Evolutionary conservation across 2,797 vertebrate species (phyloP).

Genomic region (Alauda arvensis): DNA sequence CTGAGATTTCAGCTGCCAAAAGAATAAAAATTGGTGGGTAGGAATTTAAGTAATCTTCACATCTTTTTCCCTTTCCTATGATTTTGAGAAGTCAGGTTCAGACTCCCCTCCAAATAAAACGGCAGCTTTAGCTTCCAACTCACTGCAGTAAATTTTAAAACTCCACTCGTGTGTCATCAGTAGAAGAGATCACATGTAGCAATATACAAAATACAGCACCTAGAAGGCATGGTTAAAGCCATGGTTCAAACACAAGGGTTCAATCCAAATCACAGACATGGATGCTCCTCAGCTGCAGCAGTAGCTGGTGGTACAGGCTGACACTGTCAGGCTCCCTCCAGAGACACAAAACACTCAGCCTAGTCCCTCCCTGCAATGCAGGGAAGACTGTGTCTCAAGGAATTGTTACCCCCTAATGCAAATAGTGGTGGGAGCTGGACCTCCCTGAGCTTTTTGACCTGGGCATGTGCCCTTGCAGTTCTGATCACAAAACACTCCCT

Average conservation of each 20-base stretch:
- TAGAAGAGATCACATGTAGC: not conserved
- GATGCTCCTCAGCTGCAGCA: not conserved
- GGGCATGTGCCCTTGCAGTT: not conserved
- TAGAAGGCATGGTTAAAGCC: not conserved
- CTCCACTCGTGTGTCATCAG: not conserved
- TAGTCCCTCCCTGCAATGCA: not conserved
- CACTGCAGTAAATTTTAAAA: not conserved
- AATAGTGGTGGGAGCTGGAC: accelerated
- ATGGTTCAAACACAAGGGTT: accelerated
- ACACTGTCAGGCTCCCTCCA: not conserved
- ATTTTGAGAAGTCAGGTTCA: not conserved
- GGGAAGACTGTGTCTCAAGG: not conserved
- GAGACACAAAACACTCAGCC: not conserved
- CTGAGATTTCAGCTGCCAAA: not conserved
- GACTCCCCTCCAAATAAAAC: not conserved
- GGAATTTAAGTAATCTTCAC: not conserved
- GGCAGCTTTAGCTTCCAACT: not conserved
- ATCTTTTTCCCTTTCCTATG: not conserved
- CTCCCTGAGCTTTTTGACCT: not conserved
- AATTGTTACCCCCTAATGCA: not conserved
- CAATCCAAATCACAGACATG: not conserved
- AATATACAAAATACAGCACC: not conserved
- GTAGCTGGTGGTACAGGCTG: not conserved
- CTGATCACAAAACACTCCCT: not conserved
- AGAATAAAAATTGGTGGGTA: not conserved